Percentiles rank a stretch among this genome's conserved stretches.
Evolutionary conservation across 2,888 invertebrate species (phyloP).

Genomic region (Diogma glabrata): DNA sequence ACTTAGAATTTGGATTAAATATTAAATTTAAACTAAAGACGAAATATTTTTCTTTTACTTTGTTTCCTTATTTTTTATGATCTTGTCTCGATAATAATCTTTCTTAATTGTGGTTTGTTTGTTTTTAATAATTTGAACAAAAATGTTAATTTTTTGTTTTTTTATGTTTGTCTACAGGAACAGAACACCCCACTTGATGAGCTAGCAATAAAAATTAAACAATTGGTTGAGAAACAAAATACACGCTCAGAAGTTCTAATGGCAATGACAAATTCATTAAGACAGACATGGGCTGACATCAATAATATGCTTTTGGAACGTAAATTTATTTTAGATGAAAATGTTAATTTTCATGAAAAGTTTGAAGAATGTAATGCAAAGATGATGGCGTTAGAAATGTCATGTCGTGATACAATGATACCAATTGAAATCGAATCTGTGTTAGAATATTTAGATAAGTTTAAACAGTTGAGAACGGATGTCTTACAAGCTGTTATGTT

Average conservation of each 20-base stretch:
- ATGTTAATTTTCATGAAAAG: constrained; percentile 65
- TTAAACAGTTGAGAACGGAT: constrained; percentile 57
- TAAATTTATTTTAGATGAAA: constrained; percentile 62
- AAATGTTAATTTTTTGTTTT: too few species aligned
- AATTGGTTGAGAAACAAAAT: constrained; percentile 63
- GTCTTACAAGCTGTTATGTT: constrained; percentile 67
- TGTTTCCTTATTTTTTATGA: too few species aligned
- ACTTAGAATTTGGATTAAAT: too few species aligned
- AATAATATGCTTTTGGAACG: constrained; percentile 65
- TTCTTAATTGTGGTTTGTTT: too few species aligned
- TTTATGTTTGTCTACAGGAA: constrained; percentile 43
- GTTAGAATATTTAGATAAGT: constrained; percentile 52
- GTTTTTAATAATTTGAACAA: too few species aligned
- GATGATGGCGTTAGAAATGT: constrained; percentile 55
- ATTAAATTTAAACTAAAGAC: too few species aligned
- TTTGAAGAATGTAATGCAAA: constrained; percentile 55
- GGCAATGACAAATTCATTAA: constrained; percentile 75
- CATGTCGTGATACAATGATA: constrained; percentile 52
- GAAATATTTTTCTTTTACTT: too few species aligned
- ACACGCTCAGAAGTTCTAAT: constrained; percentile 69
- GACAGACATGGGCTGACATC: constrained; percentile 71
- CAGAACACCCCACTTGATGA: constrained; percentile 84
- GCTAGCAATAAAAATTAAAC: constrained; percentile 75
- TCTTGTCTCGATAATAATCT: too few species aligned
- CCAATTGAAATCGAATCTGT: constrained; percentile 63